phyloP scores from a whole-genome alignment of 2,113 vertebrate species.

The Urocitellus parryii region DNA sequence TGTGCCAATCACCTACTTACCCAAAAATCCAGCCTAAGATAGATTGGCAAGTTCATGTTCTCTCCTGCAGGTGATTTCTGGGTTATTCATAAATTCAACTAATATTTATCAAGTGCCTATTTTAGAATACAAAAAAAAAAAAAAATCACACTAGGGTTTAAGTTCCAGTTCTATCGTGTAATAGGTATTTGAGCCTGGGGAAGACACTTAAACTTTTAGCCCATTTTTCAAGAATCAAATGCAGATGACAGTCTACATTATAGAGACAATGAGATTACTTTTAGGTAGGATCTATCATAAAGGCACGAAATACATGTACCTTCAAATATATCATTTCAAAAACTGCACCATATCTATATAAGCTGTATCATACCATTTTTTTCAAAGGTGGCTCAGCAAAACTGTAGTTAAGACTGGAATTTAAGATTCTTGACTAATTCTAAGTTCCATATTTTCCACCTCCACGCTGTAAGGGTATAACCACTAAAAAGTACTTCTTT shows the following conservation, averaged over 20 bases:
- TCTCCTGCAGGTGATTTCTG: background rate
- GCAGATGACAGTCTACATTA: constrained; percentile 10
- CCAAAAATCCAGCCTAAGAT: background rate
- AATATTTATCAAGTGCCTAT: constrained; percentile 13
- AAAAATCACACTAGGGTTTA: background rate
- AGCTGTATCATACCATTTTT: background rate
- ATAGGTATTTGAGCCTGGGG: background rate
- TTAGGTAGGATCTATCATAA: background rate
- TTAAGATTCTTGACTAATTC: constrained; percentile 48
- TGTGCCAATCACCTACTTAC: background rate
- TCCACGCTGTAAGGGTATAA: background rate
- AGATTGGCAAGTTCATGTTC: background rate
- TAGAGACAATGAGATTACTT: background rate
- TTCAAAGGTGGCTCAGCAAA: constrained; percentile 39
- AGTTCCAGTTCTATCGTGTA: background rate
- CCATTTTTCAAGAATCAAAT: constrained; percentile 20
- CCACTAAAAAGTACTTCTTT: constrained; percentile 60
- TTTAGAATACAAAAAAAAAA: background rate
- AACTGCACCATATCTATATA: background rate
- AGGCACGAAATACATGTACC: constrained; percentile 38
- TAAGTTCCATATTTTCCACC: background rate
- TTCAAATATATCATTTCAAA: constrained; percentile 42
- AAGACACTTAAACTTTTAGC: background rate
- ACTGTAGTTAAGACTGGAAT: background rate
- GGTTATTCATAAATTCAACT: constrained; percentile 25